A percentile compares a stretch with the other conserved stretches of the same genome.
Conservation (phyloP, 2,113 vertebrate species). For the Aplodontia rufa region DNA sequence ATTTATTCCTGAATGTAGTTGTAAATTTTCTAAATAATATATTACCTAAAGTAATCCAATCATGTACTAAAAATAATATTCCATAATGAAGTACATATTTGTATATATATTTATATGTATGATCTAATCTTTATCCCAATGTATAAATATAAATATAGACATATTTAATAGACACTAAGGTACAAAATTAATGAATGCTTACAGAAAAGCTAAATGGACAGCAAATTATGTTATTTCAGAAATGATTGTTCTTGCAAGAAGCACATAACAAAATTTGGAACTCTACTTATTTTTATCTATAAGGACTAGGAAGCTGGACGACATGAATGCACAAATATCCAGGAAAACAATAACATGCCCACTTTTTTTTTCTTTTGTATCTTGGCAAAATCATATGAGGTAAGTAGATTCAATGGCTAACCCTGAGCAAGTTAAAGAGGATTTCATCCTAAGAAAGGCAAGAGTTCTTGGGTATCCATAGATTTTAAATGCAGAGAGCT, state of each 20-base stretch:
- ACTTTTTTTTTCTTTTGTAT: neutral
- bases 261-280: neutral
- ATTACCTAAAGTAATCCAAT: neutral
- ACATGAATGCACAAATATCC: neutral
- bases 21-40: neutral
- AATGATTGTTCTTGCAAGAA: neutral
- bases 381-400: neutral
- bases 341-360: neutral
- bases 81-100: neutral
- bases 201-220: neutral
- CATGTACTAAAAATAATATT: neutral
- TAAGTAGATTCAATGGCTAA: neutral
- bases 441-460: neutral
- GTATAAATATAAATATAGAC: too few relatives aligned
- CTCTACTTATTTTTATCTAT: neutral
- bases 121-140: too few relatives aligned
- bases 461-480: neutral
- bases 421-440: neutral
- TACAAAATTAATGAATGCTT: neutral
- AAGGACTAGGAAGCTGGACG: neutral
- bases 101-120: too few relatives aligned
- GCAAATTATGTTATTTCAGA: neutral
- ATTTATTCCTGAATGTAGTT: neutral
- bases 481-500: neutral
- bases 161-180: too few relatives aligned